These are phyloP conservation scores for Aplodontia rufa DNA, from an alignment of 2,113 vertebrate genomes.

Conservation along the genomic window DNA sequence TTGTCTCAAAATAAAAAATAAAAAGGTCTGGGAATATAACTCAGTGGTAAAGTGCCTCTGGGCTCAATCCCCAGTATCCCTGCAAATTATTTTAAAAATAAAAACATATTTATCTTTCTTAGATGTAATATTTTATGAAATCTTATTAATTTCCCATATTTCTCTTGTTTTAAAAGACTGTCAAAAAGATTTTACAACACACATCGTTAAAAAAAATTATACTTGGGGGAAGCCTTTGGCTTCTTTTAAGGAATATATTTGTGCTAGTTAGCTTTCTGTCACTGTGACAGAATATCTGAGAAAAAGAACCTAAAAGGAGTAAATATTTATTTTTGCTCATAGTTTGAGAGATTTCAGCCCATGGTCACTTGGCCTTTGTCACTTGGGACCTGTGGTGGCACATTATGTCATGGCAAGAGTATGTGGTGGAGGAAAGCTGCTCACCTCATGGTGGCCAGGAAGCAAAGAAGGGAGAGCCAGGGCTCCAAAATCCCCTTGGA, in stretches of 20 bases:
- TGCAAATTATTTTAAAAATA: background rate
- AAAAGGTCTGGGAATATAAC: background rate
- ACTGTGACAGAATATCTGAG: background rate
- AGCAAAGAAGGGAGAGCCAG: background rate
- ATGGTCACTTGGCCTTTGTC: no score
- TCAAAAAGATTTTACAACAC: background rate
- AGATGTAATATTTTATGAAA: background rate
- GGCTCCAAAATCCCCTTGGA: no score
- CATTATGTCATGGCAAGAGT: background rate
- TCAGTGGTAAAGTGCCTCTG: background rate
- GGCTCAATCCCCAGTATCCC: background rate
- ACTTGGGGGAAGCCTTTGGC: background rate
- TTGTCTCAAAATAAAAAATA: no score
- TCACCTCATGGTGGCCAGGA: background rate
- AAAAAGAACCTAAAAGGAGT: background rate
- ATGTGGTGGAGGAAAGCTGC: background rate
- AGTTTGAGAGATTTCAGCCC: background rate
- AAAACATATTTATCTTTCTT: background rate
- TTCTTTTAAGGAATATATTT: background rate
- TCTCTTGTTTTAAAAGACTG: constrained; percentile 5
- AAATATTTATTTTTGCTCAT: background rate
- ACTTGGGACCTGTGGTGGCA: background rate
- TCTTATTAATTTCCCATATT: background rate
- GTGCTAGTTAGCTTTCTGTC: background rate
- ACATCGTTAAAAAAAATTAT: background rate